Evolutionary conservation across 1,140 invertebrate species (phyloP).

Genomic region (Aphaenogaster rudis): DNA sequence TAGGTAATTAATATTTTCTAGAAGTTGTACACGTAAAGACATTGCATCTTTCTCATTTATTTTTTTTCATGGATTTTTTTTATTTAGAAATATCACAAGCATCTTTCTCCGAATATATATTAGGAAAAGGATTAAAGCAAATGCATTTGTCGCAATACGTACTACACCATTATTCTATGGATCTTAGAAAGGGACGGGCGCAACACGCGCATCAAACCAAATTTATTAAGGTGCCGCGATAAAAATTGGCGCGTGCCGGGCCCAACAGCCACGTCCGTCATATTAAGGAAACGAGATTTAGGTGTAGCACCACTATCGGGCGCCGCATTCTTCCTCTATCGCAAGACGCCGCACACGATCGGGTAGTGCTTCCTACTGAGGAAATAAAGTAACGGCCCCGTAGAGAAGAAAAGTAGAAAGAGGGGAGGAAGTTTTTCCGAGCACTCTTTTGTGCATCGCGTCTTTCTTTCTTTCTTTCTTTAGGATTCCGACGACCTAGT

Average conservation of each 20-base stretch:
- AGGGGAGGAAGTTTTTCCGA: conserved; percentile 35
- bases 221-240: conserved; percentile 37
- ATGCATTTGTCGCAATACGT: background rate
- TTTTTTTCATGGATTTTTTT: background rate
- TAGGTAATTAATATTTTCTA: background rate
- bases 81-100: background rate
- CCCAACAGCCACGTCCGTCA: conserved; percentile 42
- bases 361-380: conserved; percentile 42
- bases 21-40: background rate
- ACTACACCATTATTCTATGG: background rate
- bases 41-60: background rate
- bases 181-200: background rate
- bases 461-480: background rate
- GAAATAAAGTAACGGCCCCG: conserved; percentile 48
- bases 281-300: conserved; percentile 65
- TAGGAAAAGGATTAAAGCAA: conserved; percentile 9
- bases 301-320: conserved; percentile 11
- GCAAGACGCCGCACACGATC: conserved; percentile 43
- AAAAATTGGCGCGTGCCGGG: conserved; percentile 47
- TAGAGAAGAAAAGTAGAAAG: conserved; percentile 30
- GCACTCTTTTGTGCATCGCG: conserved; percentile 35
- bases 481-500: background rate
- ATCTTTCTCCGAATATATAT: background rate
- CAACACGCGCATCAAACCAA: conserved; percentile 33
- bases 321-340: conserved; percentile 47